Percentiles rank a stretch among this genome's conserved stretches.
These are phyloP conservation scores for Sebastes vulpes DNA, from an alignment of 2,797 vertebrate genomes.

Conservation along the genomic window DNA sequence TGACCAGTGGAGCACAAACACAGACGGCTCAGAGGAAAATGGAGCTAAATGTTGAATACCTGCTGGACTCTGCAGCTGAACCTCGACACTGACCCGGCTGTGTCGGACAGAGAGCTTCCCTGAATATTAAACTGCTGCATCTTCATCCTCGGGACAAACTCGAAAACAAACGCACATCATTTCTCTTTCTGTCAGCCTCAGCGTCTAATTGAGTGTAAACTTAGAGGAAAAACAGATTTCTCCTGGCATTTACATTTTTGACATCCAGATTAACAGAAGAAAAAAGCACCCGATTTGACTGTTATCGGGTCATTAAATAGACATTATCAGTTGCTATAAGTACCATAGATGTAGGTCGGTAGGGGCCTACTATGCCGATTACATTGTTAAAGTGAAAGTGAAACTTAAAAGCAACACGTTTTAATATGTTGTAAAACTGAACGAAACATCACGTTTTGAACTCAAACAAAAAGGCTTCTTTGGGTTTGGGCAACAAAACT, in stretches of 20 bases:
- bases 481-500: too few relatives aligned
- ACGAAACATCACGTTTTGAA: too few relatives aligned
- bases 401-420: too few relatives aligned
- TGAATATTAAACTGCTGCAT: conserved; percentile 32
- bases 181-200: neutral
- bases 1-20: conserved; percentile 51
- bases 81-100: conserved; percentile 37
- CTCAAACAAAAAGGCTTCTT: too few relatives aligned
- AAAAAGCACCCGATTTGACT: neutral
- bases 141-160: neutral
- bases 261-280: neutral
- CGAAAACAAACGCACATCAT: neutral
- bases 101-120: neutral
- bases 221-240: neutral
- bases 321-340: too few relatives aligned
- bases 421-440: too few relatives aligned
- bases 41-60: conserved; percentile 51
- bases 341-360: too few relatives aligned
- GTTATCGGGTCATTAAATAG: too few relatives aligned
- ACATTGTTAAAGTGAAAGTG: too few relatives aligned
- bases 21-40: conserved; percentile 30
- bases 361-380: too few relatives aligned
- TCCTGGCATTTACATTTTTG: conserved; percentile 2
- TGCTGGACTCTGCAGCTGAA: conserved; percentile 47
- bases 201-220: neutral